Base-by-base conservation (phyloP, 2,888 invertebrate species). In the Aethes cnicana region DNA sequence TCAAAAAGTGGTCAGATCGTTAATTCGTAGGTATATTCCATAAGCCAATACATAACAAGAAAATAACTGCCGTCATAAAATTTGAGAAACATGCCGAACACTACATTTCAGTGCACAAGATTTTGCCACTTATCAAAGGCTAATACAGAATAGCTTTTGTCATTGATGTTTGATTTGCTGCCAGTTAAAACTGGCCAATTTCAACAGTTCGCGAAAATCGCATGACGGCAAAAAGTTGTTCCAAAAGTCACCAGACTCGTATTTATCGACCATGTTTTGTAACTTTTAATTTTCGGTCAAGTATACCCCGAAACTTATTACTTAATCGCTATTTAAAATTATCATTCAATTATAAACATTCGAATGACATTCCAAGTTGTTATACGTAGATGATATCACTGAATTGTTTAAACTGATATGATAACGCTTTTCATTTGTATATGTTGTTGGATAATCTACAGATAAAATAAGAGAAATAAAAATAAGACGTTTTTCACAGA, bases 391-490 rank as follows among this genome's bases (percentile, higher is more conserved):
- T 30, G 21, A 14, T 49, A 35, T 49, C 28, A 30, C 17, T 44
- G 12, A 26, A 36, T 39, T 53, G 33, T 35, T 37, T 46, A 32
- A n/a, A 47, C 35, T 21, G 47, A 52, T 52, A 55, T 2, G 16
- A 11, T 21, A 33, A n/a, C n/a, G n/a, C n/a, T 61, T 62, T 64
- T 65, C 61, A 57, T 59, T 46, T 60, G 59, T 62, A 55, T 57
- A 59, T 55, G 66, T 57, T 58, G 56, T 56, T 33, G 56, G 71
- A 71, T 74, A 69, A 74, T 63, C 36, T 46, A 58, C 25, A 62
- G 50, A 39, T 37, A 23, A 53, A 53, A 49, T 47, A 54, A 61
- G 62, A 63, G 62, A 63, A 62, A 62, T 56, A 48, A 49, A 47
- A 46, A 32, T 14, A 37, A 47, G 53, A 55, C 32, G 33, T 53